Conservation (phyloP, 2,797 vertebrate genomes). For the Gephyroberyx darwinii region DNA sequence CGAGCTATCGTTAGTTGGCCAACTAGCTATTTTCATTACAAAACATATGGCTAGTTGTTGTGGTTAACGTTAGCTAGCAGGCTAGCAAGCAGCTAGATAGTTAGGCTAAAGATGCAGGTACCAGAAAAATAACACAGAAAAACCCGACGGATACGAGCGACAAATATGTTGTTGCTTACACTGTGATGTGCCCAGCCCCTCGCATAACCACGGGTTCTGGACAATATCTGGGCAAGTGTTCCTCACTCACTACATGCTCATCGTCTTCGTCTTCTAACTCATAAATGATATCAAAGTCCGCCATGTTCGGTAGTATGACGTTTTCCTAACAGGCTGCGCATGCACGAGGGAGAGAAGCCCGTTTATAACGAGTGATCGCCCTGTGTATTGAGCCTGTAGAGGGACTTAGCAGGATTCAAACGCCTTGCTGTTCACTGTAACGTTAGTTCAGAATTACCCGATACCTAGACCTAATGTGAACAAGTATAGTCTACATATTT, state of each 20-base stretch:
- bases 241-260: constrained; percentile 90
- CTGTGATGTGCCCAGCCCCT: constrained; percentile 96
- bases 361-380: too few species aligned
- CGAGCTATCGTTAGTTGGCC: neutral
- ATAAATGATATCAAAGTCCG: constrained; percentile 99
- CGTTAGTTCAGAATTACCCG: too few species aligned
- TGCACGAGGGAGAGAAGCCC: neutral
- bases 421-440: too few species aligned
- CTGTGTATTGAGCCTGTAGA: too few species aligned
- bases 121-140: constrained; percentile 37
- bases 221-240: constrained; percentile 88
- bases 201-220: constrained; percentile 94
- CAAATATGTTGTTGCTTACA: constrained; percentile 84
- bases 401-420: too few species aligned
- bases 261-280: constrained; percentile 93
- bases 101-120: constrained; percentile 39
- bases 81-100: constrained; percentile 59
- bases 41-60: constrained; percentile 43
- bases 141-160: constrained; percentile 4
- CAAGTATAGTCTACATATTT: too few species aligned
- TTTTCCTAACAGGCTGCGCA: constrained; percentile 66
- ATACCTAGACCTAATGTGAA: too few species aligned
- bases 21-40: neutral
- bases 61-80: constrained; percentile 64
- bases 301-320: constrained; percentile 98